These are phyloP conservation scores for Coboldia fuscipes DNA, from an alignment of 1,140 invertebrate genomes.

Conservation along the genomic window DNA sequence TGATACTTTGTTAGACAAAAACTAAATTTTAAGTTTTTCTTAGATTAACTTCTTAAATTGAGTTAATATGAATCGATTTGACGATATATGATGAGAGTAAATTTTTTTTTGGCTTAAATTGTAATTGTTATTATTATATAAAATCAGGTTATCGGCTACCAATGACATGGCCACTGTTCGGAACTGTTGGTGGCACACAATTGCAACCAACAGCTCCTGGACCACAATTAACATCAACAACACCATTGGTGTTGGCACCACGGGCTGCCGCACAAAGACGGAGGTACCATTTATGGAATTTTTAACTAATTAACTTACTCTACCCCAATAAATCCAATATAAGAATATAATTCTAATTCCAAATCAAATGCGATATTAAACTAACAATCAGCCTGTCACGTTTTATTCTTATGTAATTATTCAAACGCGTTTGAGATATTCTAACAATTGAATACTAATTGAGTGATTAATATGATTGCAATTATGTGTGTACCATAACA, in stretches of 20 bases:
- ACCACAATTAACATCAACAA: constrained; percentile 20
- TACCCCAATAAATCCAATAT: neutral
- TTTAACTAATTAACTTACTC: neutral
- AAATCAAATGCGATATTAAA: neutral
- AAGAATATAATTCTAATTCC: neutral
- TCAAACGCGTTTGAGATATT: neutral
- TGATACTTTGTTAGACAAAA: too few relatives aligned
- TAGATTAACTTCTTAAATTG: too few relatives aligned
- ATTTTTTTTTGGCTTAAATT: too few relatives aligned
- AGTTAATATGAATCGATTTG: too few relatives aligned
- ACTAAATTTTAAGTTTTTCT: too few relatives aligned
- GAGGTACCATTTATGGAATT: constrained; percentile 14
- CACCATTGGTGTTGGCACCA: constrained; percentile 26
- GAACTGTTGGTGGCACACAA: constrained; percentile 21
- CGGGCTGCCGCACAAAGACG: constrained; percentile 26
- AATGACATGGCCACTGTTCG: constrained; percentile 24
- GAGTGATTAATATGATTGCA: neutral
- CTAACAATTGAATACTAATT: neutral
- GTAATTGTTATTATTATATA: too few relatives aligned
- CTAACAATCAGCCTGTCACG: too few relatives aligned
- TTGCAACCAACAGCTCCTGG: constrained; percentile 26
- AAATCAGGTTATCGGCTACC: constrained; percentile 30
- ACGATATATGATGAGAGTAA: too few relatives aligned
- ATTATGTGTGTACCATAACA: too few relatives aligned
- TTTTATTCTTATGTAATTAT: too few relatives aligned